Conservation (phyloP, 1,140 invertebrate genomes). For the Meloidogyne chitwoodi region DNA sequence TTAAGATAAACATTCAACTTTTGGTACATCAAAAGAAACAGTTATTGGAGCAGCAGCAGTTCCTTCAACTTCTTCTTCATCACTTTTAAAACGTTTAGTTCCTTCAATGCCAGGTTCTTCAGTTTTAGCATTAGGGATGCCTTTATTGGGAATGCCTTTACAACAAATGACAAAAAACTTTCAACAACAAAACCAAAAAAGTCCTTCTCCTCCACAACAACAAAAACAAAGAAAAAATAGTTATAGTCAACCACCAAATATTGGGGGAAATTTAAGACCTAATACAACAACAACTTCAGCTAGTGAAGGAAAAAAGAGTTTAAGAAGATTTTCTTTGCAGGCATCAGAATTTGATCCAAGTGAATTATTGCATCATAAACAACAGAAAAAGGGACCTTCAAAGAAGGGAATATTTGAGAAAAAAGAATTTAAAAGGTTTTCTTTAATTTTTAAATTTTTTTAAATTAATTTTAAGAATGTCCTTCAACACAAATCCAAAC, state of each 20-base stretch:
- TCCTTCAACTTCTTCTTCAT: background rate
- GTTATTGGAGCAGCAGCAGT: background rate
- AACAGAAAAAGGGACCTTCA: background rate
- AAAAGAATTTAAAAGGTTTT: conserved; percentile 16
- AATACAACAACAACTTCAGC: background rate
- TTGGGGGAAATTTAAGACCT: background rate
- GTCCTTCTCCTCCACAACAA: background rate
- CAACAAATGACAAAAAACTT: background rate
- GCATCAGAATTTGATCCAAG: conserved; percentile 15
- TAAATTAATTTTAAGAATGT: conserved; percentile 10
- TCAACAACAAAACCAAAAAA: background rate
- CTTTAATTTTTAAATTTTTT: background rate
- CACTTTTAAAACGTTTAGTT: background rate
- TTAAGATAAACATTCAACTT: background rate
- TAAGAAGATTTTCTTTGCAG: conserved; percentile 11
- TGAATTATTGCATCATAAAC: background rate
- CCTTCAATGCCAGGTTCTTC: background rate
- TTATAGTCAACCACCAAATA: background rate
- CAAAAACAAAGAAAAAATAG: background rate
- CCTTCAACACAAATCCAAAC: conserved; percentile 21
- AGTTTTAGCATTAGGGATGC: background rate
- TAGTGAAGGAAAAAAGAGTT: conserved; percentile 1
- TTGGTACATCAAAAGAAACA: background rate
- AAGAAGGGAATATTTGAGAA: conserved; percentile 14
- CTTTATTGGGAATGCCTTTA: background rate